Evolutionary conservation across 2,888 invertebrate genomes (phyloP).

Genomic region (Anaspis maculata): DNA sequence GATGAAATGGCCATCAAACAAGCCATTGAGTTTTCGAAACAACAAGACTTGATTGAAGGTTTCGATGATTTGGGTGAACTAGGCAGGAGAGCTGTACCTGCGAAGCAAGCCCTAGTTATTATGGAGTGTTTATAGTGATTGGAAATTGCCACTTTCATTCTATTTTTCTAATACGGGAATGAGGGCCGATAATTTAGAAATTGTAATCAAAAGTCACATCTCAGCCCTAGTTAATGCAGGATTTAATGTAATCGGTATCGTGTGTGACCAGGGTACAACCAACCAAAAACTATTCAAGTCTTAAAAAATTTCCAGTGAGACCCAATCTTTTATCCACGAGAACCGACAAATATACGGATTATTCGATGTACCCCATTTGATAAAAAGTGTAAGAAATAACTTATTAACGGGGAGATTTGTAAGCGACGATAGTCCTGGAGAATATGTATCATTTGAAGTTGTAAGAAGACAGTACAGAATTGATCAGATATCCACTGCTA

Average conservation of each 20-base stretch:
- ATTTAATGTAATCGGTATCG: background rate
- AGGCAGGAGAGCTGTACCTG: background rate
- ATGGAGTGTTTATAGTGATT: background rate
- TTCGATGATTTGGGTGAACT: background rate
- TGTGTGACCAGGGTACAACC: background rate
- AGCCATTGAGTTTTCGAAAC: background rate
- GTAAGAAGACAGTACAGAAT: constrained; percentile 9
- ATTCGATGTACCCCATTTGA: constrained; percentile 17
- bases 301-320: background rate
- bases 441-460: constrained; percentile 11
- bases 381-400: no score
- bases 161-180: background rate
- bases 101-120: background rate
- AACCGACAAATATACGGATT: constrained; percentile 9
- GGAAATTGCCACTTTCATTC: background rate
- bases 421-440: constrained; percentile 10
- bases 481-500: constrained; percentile 3
- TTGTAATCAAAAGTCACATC: background rate
- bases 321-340: background rate
- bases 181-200: background rate
- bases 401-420: no score
- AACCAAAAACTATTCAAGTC: background rate
- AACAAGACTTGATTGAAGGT: background rate
- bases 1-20: background rate
- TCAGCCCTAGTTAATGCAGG: background rate